Conservation (phyloP, 2,113 vertebrate genomes). For the Tapirus terrestris region DNA sequence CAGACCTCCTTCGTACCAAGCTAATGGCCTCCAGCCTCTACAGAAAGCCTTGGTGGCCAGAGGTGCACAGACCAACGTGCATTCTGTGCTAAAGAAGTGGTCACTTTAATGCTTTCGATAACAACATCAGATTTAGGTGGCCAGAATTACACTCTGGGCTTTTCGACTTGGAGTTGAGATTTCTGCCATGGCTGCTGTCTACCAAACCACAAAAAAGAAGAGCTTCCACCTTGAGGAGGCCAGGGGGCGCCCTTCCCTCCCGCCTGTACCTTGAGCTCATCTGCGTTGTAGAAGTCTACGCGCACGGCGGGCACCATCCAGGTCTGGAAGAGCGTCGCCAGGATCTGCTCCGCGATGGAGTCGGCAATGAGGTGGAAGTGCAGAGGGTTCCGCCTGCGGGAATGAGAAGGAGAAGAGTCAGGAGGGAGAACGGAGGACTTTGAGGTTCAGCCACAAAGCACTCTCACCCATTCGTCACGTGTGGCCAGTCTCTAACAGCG, state of each 20-base stretch:
- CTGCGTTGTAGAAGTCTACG: constrained; percentile 98
- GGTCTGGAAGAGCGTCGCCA: constrained; percentile 95
- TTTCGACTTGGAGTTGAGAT: not conserved
- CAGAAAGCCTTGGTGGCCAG: not conserved
- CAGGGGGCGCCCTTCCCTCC: accelerated
- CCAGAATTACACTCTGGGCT: accelerated
- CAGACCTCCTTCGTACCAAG: accelerated
- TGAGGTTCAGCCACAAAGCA: not conserved
- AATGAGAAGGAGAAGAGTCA: not conserved
- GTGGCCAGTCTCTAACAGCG: not conserved
- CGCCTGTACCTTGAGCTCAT: constrained; percentile 95
- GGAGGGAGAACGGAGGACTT: not conserved
- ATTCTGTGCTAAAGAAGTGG: not conserved
- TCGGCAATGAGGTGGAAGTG: constrained; percentile 99
- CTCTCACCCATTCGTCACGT: accelerated
- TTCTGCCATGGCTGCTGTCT: not conserved
- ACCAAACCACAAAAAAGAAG: not conserved
- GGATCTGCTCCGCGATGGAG: constrained; percentile 96
- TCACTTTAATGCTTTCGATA: not conserved
- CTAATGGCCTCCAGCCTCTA: not conserved
- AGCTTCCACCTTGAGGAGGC: accelerated
- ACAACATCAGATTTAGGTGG: not conserved
- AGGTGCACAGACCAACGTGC: accelerated
- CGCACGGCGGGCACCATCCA: constrained; percentile 99
- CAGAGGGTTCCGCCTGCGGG: constrained; percentile 94